Evolutionary conservation across 2,113 vertebrate genomes (phyloP).

Genomic region (Nyctereutes procyonoides): DNA sequence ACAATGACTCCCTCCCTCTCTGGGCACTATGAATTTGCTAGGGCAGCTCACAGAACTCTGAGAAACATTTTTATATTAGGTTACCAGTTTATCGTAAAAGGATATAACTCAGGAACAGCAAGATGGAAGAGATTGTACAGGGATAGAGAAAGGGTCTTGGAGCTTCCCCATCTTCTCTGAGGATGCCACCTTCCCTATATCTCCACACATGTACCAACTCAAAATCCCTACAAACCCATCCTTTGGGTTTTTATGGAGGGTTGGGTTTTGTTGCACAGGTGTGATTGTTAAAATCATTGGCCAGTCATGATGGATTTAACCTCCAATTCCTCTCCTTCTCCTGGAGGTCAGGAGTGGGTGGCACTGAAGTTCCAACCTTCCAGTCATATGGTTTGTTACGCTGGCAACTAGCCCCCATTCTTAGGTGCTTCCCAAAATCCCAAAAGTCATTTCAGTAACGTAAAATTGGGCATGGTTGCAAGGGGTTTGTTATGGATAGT

Average conservation of each 20-base stretch:
- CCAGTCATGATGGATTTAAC: not conserved
- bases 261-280: not conserved
- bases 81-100: not conserved
- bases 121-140: not conserved
- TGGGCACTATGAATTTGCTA: not conserved
- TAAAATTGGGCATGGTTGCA: not conserved
- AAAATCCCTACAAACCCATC: not conserved
- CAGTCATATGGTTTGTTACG: not conserved
- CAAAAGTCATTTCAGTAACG: not conserved
- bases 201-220: not conserved
- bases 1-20: too few species aligned
- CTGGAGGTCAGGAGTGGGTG: not conserved
- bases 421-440: not conserved
- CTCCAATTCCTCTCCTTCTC: not conserved
- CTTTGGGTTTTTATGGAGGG: not conserved
- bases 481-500: not conserved
- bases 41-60: not conserved
- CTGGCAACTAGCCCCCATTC: not conserved
- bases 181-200: rapidly evolving
- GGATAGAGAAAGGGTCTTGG: not conserved
- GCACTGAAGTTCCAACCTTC: not conserved
- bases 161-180: not conserved
- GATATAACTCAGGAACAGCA: not conserved
- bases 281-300: not conserved
- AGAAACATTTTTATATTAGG: not conserved